phyloP scores from a whole-genome alignment of 2,113 vertebrate genomes.

The Panthera leo region DNA sequence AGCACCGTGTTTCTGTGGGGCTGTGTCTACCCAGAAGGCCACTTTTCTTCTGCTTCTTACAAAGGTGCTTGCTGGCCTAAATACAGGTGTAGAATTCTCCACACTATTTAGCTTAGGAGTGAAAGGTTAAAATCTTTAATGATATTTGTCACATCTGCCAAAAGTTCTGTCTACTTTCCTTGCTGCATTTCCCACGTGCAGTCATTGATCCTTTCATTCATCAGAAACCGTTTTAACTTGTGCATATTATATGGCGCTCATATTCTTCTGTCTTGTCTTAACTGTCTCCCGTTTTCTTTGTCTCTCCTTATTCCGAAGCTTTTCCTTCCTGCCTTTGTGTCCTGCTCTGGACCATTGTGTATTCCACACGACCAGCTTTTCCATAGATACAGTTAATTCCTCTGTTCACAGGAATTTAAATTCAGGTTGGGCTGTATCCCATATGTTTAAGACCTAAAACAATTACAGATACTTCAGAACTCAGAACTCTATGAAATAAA shows the following conservation, averaged over 20 bases:
- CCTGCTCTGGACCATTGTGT: background rate
- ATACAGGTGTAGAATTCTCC: background rate
- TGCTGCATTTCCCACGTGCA: background rate
- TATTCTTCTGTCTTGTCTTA: background rate
- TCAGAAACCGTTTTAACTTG: background rate
- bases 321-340: background rate
- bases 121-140: background rate
- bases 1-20: rapidly evolving
- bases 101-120: background rate
- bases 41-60: background rate
- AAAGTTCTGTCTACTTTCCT: background rate
- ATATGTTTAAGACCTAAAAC: background rate
- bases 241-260: rapidly evolving
- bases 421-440: background rate
- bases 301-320: background rate
- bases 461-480: background rate
- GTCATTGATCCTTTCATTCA: background rate
- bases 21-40: background rate
- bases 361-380: background rate
- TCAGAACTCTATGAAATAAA: constrained; percentile 9
- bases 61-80: background rate
- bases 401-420: constrained; percentile 35
- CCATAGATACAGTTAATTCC: background rate
- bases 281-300: background rate
- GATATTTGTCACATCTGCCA: background rate